These are phyloP conservation scores for Pollimyrus isidori DNA, from an alignment of 2,113 vertebrate species.

Conservation along the genomic window DNA sequence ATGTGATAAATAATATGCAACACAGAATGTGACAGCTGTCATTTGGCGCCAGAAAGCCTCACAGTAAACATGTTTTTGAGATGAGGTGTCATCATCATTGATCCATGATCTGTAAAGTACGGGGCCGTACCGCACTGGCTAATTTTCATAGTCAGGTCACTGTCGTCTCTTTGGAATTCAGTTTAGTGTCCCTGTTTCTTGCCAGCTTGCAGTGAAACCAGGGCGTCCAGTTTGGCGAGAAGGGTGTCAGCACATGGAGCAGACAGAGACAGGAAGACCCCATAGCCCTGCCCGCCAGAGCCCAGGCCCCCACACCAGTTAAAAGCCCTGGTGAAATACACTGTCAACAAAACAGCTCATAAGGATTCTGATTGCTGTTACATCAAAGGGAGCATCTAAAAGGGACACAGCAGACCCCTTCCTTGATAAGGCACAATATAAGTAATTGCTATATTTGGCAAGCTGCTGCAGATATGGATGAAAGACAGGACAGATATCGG, in stretches of 20 bases:
- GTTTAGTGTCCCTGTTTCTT: background rate
- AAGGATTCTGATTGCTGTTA: background rate
- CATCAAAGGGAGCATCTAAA: constrained; percentile 4
- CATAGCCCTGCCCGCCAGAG: background rate
- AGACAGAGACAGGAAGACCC: background rate
- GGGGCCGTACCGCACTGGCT: background rate
- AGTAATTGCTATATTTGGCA: background rate
- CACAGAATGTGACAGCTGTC: background rate
- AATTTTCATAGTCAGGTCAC: background rate
- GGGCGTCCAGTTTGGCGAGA: background rate
- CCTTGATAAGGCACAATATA: background rate
- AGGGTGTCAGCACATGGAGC: background rate
- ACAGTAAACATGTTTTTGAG: background rate
- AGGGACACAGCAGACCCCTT: background rate
- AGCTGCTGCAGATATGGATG: background rate
- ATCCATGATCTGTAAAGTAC: background rate
- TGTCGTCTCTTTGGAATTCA: background rate
- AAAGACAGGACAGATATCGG: background rate
- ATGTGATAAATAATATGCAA: background rate
- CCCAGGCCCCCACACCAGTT: background rate
- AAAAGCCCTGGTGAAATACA: background rate
- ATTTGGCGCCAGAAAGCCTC: background rate
- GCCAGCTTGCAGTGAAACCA: background rate
- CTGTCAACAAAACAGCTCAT: constrained; percentile 6
- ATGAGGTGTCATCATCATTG: background rate